Base-by-base conservation (phyloP, 2,888 invertebrate species). In the Drosophila affinis region DNA sequence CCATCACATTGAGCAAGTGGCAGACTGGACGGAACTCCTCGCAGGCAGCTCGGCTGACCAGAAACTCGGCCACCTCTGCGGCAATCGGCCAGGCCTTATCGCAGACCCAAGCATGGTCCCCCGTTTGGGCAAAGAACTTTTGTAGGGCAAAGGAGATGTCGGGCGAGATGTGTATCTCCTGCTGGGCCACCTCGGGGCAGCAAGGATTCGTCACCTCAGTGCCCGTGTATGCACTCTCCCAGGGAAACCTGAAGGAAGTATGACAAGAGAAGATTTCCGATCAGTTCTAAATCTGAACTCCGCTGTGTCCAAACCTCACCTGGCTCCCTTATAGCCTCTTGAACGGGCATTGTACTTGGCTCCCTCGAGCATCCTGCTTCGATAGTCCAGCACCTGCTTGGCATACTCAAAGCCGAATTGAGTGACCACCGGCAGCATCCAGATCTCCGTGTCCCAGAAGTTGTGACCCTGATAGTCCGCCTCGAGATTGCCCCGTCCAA, bases 401-500 rank as follows among this genome's bases (percentile, higher is more conserved):
- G 93, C 93, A 81, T 93, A 93, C 6, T 90, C 81, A 0, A 93
- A 93, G 51, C 93, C 93, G 7, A 94, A 86, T 29, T 94, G 90
- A 10, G 94, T 90, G 6, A 94, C 93, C 0, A 93, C 90, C 0
- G 94, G 94, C 57, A 93, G 93, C 93, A 94, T 94, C 94, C 94
- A 94, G 51, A 93, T 93, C 88, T 94, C 94, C 0, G 94, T 94
- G 75, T 94, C 94, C 94, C 94, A 94, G 86, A 94, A 94, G 76
- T 93, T 94, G 81, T 94, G 94, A 14, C 94, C 94, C 93, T 92
- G 69, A 68, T 92, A 93, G 67, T 92, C 93, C 0, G 80, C 78
- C 14, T 84, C 87, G 9, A 90, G 77, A 61, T 90, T 80, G 7
- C 89, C 90, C 62, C 94, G 92, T 0, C 94, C 94, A 12, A 94